Evolutionary conservation across 1,140 invertebrate species (phyloP).

Genomic region (Scaptodrosophila lebanonensis): DNA sequence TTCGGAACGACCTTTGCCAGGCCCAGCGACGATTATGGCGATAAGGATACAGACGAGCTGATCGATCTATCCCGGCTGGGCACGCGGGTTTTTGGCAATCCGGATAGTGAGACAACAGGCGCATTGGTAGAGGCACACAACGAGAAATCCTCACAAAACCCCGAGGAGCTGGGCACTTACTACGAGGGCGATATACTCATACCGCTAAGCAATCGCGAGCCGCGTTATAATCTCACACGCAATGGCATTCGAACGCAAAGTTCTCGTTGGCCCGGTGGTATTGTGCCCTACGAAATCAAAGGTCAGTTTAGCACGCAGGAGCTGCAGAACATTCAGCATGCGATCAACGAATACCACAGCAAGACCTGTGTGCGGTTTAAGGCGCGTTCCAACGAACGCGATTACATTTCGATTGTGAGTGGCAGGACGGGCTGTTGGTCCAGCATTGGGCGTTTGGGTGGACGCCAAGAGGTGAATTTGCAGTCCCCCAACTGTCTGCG

Average conservation of each 20-base stretch:
- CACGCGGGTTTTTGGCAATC: constrained; percentile 78
- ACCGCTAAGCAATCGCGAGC: constrained; percentile 80
- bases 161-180: constrained; percentile 86
- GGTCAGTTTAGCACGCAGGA: constrained; percentile 80
- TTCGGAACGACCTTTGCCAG: not conserved
- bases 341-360: constrained; percentile 83
- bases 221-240: constrained; percentile 24
- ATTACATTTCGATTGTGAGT: constrained; percentile 84
- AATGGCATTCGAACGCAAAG: constrained; percentile 82
- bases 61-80: constrained; percentile 79
- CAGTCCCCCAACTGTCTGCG: constrained; percentile 83
- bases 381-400: constrained; percentile 80
- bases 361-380: constrained; percentile 86
- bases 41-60: constrained; percentile 50
- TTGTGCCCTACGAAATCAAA: constrained; percentile 84
- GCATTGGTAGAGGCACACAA: constrained; percentile 84
- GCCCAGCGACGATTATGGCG: constrained; percentile 9
- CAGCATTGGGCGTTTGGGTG: constrained; percentile 83
- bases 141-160: constrained; percentile 80
- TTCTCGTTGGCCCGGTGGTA: constrained; percentile 82
- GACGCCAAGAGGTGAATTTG: constrained; percentile 73
- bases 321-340: constrained; percentile 79
- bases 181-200: constrained; percentile 83
- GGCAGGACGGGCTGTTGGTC: constrained; percentile 88
- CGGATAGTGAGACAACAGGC: constrained; percentile 76